Evolutionary conservation across 2,888 invertebrate genomes (phyloP).

Genomic region (Cotesia congregata): DNA sequence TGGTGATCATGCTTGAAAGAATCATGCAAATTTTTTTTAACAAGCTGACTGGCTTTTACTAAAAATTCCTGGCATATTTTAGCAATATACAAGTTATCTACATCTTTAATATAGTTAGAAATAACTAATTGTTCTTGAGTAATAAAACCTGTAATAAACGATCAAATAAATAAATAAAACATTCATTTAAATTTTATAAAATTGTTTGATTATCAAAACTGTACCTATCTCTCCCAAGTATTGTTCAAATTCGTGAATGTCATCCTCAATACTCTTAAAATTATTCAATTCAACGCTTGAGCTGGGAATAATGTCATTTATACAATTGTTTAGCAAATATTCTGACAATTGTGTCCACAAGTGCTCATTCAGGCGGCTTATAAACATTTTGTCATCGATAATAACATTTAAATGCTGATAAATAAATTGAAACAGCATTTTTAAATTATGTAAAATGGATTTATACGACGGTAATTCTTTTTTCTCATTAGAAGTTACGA

Average conservation of each 20-base stretch:
- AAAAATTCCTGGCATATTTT: slow-evolving; percentile 82
- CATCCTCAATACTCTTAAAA: slow-evolving; percentile 76
- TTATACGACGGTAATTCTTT: slow-evolving; percentile 70
- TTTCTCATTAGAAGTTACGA: slow-evolving; percentile 67
- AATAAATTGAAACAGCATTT: slow-evolving; percentile 74
- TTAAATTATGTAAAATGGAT: slow-evolving; percentile 74
- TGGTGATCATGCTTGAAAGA: slow-evolving; percentile 70
- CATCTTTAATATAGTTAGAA: slow-evolving; percentile 79
- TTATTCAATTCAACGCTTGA: slow-evolving; percentile 79
- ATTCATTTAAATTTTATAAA: neutral
- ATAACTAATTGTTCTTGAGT: slow-evolving; percentile 74
- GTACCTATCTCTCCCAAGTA: slow-evolving; percentile 73
- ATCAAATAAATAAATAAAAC: slow-evolving; percentile 9
- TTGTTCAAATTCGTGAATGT: slow-evolving; percentile 78
- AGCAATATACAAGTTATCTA: slow-evolving; percentile 82
- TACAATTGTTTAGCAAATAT: slow-evolving; percentile 80
- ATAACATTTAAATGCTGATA: slow-evolving; percentile 73
- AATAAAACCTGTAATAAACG: slow-evolving; percentile 72
- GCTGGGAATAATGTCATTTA: slow-evolving; percentile 83
- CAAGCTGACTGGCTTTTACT: slow-evolving; percentile 78
- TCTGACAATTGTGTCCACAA: slow-evolving; percentile 76
- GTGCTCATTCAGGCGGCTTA: slow-evolving; percentile 72
- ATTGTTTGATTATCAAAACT: neutral
- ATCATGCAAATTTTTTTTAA: slow-evolving; percentile 86
- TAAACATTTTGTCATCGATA: slow-evolving; percentile 70